Conservation (phyloP, 2,888 invertebrate species). For the Drosophila falleni region DNA sequence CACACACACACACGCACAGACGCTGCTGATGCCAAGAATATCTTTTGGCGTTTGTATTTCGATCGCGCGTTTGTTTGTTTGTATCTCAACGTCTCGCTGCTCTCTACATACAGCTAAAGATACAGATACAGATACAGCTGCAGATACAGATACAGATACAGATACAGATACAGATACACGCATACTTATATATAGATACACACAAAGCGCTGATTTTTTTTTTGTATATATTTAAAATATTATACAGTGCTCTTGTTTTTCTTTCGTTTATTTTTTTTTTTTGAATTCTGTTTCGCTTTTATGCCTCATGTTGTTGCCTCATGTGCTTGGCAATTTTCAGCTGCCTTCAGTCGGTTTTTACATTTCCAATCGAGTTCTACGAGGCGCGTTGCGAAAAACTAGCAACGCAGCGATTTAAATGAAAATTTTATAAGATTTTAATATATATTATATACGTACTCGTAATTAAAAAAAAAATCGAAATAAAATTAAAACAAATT, state of each 20-base stretch:
- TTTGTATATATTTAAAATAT: slow-evolving; percentile 79
- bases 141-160: slow-evolving; percentile 25
- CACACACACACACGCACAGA: slow-evolving; percentile 8
- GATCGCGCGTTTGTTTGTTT: slow-evolving; percentile 78
- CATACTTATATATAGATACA: slow-evolving; percentile 48
- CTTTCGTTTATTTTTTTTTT: slow-evolving; percentile 34
- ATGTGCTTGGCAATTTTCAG: slow-evolving; percentile 75
- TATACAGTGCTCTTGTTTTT: slow-evolving; percentile 63
- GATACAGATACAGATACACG: slow-evolving; percentile 27
- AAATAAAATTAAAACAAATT: slow-evolving; percentile 1
- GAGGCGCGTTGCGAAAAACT: slow-evolving; percentile 70
- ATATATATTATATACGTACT: slow-evolving; percentile 15
- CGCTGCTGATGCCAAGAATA: slow-evolving; percentile 70
- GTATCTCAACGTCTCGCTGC: slow-evolving; percentile 42
- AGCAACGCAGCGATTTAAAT: slow-evolving; percentile 39
- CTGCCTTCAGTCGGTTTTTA: slow-evolving; percentile 82
- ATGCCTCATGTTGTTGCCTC: slow-evolving; percentile 52
- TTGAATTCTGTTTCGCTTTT: slow-evolving; percentile 49
- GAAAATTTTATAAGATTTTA: slow-evolving; percentile 20
- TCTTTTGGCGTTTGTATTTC: slow-evolving; percentile 75
- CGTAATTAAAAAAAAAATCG: slow-evolving; percentile 16
- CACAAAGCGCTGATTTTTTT: slow-evolving; percentile 36
- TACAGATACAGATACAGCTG: slow-evolving; percentile 27
- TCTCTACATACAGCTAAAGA: slow-evolving; percentile 13
- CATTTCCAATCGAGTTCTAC: slow-evolving; percentile 82